phyloP scores from a whole-genome alignment of 1,140 invertebrate genomes.

The Camponotus vicinus region DNA sequence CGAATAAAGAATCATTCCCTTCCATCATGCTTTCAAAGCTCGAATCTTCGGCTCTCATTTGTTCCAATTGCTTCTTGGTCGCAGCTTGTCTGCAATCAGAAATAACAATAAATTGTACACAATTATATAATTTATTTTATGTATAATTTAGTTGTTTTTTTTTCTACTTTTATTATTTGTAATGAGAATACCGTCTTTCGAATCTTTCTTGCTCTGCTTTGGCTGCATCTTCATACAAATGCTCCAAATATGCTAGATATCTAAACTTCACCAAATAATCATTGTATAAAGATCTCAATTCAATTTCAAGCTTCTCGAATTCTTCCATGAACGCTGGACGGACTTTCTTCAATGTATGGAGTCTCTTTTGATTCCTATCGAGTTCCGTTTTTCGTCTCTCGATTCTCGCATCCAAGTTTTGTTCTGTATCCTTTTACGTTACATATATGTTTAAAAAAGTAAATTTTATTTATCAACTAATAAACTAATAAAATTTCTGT shows the following conservation, averaged over 20 bases:
- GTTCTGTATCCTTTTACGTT: constrained; percentile 86
- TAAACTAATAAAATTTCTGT: neutral
- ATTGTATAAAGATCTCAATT: constrained; percentile 94
- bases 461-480: constrained; percentile 11
- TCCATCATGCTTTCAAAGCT: constrained; percentile 84
- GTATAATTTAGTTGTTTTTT: neutral
- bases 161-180: neutral
- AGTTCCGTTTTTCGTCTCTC: constrained; percentile 96
- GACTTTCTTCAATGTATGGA: constrained; percentile 97
- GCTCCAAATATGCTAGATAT: constrained; percentile 94
- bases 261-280: constrained; percentile 95
- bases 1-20: constrained; percentile 82
- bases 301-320: constrained; percentile 96
- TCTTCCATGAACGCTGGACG: constrained; percentile 99
- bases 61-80: constrained; percentile 86
- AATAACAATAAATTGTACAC: neutral
- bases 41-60: constrained; percentile 84
- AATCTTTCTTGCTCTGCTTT: constrained; percentile 90
- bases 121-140: neutral
- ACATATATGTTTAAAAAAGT: neutral
- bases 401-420: constrained; percentile 95
- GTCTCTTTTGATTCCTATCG: constrained; percentile 96
- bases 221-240: constrained; percentile 91
- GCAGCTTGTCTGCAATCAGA: constrained; percentile 82
- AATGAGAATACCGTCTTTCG: constrained; percentile 83